phyloP scores from a whole-genome alignment of 2,113 vertebrate species.

The Grallaria varia region DNA sequence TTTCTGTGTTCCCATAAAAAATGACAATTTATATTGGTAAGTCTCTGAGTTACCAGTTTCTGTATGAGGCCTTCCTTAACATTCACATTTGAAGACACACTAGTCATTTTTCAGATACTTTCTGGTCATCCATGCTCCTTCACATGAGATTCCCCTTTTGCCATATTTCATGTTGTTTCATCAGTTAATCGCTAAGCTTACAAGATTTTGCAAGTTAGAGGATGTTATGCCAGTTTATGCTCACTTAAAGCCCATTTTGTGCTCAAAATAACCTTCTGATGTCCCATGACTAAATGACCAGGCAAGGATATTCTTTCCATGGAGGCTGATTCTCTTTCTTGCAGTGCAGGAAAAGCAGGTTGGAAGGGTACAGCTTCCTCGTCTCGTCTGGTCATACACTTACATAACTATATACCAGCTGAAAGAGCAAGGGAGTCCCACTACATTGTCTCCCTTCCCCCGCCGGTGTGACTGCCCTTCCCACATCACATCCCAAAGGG shows the following conservation, averaged over 20 bases:
- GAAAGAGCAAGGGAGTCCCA: neutral
- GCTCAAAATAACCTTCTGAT: neutral
- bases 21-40: neutral
- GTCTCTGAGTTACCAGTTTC: neutral
- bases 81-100: neutral
- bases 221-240: neutral
- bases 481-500: neutral
- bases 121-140: neutral
- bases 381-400: accelerated
- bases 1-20: neutral
- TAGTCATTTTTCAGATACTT: neutral
- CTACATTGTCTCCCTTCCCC: neutral
- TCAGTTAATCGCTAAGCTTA: neutral
- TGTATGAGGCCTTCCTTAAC: neutral
- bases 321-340: neutral
- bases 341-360: neutral
- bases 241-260: neutral
- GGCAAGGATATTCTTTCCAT: neutral
- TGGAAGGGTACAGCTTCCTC: neutral
- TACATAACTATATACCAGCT: accelerated
- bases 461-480: neutral
- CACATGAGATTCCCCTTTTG: neutral
- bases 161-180: neutral
- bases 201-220: neutral
- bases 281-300: neutral